A percentile compares a stretch with the other conserved stretches of the same genome.
These are phyloP conservation scores for Catajapyx aquilonaris DNA, from an alignment of 1,140 invertebrate species.

Conservation along the genomic window DNA sequence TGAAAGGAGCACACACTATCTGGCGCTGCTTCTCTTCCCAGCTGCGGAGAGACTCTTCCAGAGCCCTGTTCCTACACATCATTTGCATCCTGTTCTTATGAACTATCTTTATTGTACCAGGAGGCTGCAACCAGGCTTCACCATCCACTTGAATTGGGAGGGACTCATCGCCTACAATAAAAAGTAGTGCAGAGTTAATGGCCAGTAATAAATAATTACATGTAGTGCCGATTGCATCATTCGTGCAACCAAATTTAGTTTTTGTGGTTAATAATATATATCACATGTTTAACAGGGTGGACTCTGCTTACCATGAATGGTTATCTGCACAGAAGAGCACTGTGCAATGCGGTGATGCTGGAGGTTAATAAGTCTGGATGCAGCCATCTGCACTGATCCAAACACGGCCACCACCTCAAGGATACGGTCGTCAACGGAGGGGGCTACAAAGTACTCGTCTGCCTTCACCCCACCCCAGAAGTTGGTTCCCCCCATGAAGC, in stretches of 20 bases:
- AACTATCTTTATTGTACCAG: conserved; percentile 82
- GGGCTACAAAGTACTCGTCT: conserved; percentile 67
- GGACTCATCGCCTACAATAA: conserved; percentile 40
- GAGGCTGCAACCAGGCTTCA: conserved; percentile 94
- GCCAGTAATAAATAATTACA: not conserved
- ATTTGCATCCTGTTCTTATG: conserved; percentile 95
- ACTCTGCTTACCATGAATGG: conserved; percentile 48
- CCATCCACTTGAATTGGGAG: conserved; percentile 88
- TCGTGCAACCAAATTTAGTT: not conserved
- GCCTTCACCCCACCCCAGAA: conserved; percentile 89
- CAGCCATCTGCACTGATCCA: conserved; percentile 91
- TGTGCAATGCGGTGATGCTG: conserved; percentile 94
- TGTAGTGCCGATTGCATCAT: not conserved
- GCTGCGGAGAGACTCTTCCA: conserved; percentile 69
- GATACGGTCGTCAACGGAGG: conserved; percentile 80
- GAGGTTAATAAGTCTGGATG: conserved; percentile 78
- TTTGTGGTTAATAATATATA: not conserved
- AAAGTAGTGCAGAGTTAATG: conserved; percentile 5
- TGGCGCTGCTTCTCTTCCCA: conserved; percentile 89
- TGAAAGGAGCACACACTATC: conserved; percentile 28
- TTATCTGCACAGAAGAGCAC: conserved; percentile 85
- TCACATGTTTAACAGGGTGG: conserved; percentile 10
- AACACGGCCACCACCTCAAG: conserved; percentile 92
- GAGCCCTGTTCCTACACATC: conserved; percentile 67
- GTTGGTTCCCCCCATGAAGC: conserved; percentile 96